A percentile compares a stretch with the other conserved stretches of the same genome.
These are phyloP conservation scores for Tympanoctomys barrerae DNA, from an alignment of 2,797 vertebrate species.

Conservation along the genomic window DNA sequence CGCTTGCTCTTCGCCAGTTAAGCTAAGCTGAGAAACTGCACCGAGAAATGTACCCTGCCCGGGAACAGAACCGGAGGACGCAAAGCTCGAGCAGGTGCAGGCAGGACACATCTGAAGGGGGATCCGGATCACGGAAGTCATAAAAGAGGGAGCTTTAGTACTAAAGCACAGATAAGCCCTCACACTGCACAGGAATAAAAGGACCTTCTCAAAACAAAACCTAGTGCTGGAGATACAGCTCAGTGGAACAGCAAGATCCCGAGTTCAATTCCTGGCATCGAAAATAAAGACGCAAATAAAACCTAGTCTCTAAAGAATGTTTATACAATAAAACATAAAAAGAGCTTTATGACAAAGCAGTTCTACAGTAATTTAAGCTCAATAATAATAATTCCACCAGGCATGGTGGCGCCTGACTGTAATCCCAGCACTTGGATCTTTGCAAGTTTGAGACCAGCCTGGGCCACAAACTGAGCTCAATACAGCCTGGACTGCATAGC, in stretches of 20 bases:
- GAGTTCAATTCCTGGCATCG: too few species aligned
- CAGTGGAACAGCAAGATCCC: too few species aligned
- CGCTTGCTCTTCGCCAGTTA: background rate
- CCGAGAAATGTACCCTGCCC: background rate
- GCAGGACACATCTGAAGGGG: background rate
- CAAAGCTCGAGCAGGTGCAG: background rate
- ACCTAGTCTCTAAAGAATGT: background rate
- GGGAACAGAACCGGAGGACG: constrained; percentile 22
- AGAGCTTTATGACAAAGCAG: background rate
- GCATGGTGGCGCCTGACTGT: too few species aligned
- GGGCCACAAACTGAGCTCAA: too few species aligned
- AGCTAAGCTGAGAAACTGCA: constrained; percentile 52
- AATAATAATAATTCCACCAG: background rate
- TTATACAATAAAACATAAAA: background rate
- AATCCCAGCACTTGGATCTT: too few species aligned
- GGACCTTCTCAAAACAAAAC: constrained; percentile 40
- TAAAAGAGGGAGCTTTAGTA: background rate
- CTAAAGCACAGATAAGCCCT: constrained; percentile 53
- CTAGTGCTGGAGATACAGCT: background rate
- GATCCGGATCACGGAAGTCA: constrained; percentile 39
- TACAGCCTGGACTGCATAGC: too few species aligned
- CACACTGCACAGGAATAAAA: constrained; percentile 23
- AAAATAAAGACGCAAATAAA: constrained; percentile 24
- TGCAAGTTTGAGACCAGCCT: too few species aligned
- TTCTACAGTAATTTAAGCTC: background rate